Base-by-base conservation (phyloP, 2,797 vertebrate species). In the Helostoma temminkii region DNA sequence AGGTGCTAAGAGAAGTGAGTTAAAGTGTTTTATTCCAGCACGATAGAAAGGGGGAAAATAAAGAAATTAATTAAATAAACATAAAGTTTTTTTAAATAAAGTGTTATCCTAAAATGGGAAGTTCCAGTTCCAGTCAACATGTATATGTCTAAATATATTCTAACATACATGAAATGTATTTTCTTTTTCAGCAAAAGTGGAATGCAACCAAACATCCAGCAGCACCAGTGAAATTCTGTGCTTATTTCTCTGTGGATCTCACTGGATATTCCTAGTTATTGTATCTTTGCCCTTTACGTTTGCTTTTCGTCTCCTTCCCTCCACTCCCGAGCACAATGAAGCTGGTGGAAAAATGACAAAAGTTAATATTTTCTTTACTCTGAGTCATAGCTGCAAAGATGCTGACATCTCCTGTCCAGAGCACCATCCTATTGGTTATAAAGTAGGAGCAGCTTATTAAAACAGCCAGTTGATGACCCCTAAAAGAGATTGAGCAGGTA, bases 1-100 rank as follows among this genome's bases (percentile, higher is more conserved):
- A 26, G 15, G 12, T 19, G 5, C 9, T 22, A 6, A 9, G 32
- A n/a, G 74, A 80, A 15, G 6, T 79, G 22, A 2, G 3, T 49
- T 47, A 3, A 42, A 16, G 0, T 16, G n/a, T 25, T 71, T 19
- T 71, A 45, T 72, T 32, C 32, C 1, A 30, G 36, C 4, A 45
- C 2, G 47, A 58, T 6, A 62, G 15, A 30, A 59, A 25, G 21
- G 19, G 22, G 43, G n/a, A n/a, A n/a, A n/a, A n/a, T n/a, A n/a
- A n/a, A n/a, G n/a, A n/a, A n/a, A n/a, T n/a, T n/a, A n/a, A n/a
- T n/a, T n/a, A n/a, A n/a, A n/a, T n/a, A n/a, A n/a, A n/a, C n/a
- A n/a, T n/a, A n/a, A n/a, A n/a, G n/a, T n/a, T n/a, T n/a, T n/a
- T n/a, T n/a, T n/a, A n/a, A n/a, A n/a, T n/a, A n/a, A n/a, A n/a